These are phyloP conservation scores for Sarcophaga subvicina DNA, from an alignment of 2,888 invertebrate species.

Conservation along the genomic window DNA sequence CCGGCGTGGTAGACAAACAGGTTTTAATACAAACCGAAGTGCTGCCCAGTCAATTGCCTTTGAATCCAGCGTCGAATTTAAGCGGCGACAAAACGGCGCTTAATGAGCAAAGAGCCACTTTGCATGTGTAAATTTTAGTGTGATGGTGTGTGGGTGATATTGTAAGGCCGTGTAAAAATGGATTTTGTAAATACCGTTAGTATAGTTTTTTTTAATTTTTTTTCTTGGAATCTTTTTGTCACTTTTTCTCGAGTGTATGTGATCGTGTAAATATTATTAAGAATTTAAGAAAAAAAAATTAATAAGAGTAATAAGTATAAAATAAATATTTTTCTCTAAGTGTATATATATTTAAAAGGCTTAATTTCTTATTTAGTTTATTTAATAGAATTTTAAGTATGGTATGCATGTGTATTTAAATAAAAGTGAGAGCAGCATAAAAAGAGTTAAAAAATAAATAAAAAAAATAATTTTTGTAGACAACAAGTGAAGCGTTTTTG, in stretches of 20 bases:
- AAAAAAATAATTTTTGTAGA: neutral
- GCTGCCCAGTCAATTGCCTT: slow-evolving; percentile 71
- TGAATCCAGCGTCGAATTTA: slow-evolving; percentile 55
- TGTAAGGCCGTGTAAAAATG: slow-evolving; percentile 32
- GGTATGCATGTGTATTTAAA: neutral
- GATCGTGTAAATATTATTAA: slow-evolving; percentile 62
- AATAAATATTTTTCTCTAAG: slow-evolving; percentile 1
- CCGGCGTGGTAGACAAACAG: slow-evolving; percentile 69
- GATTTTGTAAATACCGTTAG: slow-evolving; percentile 49
- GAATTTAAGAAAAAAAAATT: slow-evolving; percentile 20
- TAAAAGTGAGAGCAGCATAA: neutral
- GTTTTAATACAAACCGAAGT: slow-evolving; percentile 74
- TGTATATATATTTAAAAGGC: slow-evolving; percentile 60
- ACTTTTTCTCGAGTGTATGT: slow-evolving; percentile 58
- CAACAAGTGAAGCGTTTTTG: slow-evolving; percentile 40
- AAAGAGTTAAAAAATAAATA: neutral
- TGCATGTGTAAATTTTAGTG: slow-evolving; percentile 73
- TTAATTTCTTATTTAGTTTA: slow-evolving; percentile 32
- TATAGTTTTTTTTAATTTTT: neutral
- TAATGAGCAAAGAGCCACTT: slow-evolving; percentile 71
- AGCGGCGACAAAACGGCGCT: slow-evolving; percentile 6
- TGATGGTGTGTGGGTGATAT: neutral
- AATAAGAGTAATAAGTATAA: slow-evolving; percentile 8
- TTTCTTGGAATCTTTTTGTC: slow-evolving; percentile 47
- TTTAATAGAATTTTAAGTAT: neutral